Conservation (phyloP, 2,888 invertebrate species). For the Orchestes rusci region DNA sequence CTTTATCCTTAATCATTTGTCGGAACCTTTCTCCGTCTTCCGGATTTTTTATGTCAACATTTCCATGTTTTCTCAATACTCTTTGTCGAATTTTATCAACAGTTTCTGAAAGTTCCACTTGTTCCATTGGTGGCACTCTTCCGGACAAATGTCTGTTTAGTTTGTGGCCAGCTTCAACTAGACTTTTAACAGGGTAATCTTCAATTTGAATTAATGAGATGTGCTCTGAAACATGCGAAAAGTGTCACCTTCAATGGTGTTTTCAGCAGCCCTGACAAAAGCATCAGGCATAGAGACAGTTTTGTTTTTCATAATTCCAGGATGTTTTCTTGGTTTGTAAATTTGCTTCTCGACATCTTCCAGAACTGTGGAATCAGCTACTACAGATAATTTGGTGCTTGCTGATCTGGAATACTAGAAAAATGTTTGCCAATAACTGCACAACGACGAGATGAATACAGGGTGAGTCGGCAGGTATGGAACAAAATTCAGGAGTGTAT, state of each 20-base stretch:
- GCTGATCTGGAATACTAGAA: conserved; percentile 7
- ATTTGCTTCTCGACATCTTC: conserved; percentile 48
- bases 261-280: conserved; percentile 51
- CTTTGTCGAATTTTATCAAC: conserved; percentile 42
- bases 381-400: conserved; percentile 33
- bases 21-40: conserved; percentile 44
- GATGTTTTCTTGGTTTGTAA: conserved; percentile 63
- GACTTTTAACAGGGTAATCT: conserved; percentile 52
- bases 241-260: conserved; percentile 45
- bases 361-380: conserved; percentile 48
- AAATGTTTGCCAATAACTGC: no score
- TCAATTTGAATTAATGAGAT: conserved; percentile 2
- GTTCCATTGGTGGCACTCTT: conserved; percentile 60
- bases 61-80: conserved; percentile 29
- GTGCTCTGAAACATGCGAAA: background rate
- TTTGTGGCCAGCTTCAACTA: conserved; percentile 49
- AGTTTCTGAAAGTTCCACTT: conserved; percentile 45
- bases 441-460: no score
- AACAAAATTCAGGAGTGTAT: no score
- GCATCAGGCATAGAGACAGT: conserved; percentile 53
- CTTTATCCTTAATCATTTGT: conserved; percentile 48
- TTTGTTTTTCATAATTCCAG: conserved; percentile 56
- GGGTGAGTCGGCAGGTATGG: no score
- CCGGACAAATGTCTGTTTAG: conserved; percentile 55
- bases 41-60: conserved; percentile 41